A percentile compares a stretch with the other conserved stretches of the same genome.
Conservation (phyloP, 2,888 invertebrate species). For the Drosophila multiciliata region DNA sequence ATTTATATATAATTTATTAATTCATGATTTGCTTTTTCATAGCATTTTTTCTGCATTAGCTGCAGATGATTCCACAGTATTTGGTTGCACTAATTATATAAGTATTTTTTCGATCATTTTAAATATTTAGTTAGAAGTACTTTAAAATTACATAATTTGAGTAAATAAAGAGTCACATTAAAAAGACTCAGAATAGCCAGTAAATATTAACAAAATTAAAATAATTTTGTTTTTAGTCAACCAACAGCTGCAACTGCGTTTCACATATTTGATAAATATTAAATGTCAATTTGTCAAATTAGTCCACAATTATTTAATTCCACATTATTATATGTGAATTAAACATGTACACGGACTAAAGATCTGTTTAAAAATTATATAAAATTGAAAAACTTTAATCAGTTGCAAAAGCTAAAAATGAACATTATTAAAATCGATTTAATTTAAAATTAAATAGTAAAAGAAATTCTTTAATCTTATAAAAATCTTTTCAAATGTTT, state of each 20-base stretch:
- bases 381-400: not conserved
- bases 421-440: not conserved
- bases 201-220: not conserved
- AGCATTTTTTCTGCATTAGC: not conserved
- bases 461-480: not conserved
- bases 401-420: not conserved
- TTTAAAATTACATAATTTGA: accelerated
- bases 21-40: not conserved
- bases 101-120: not conserved
- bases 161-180: not conserved
- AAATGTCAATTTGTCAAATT: not conserved
- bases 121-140: not conserved
- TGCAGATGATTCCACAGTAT: not conserved
- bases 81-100: not conserved
- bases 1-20: not conserved
- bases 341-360: not conserved
- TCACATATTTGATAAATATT: not conserved
- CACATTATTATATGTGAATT: not conserved
- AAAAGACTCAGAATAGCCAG: not conserved
- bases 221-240: not conserved
- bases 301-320: not conserved
- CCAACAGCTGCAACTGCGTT: not conserved
- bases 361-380: not conserved
- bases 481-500: not conserved
- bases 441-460: accelerated